Evolutionary conservation across 2,113 vertebrate genomes (phyloP), one percentile per base, ranked within the genome.

Genomic region (Etheostoma spectabile): DNA sequence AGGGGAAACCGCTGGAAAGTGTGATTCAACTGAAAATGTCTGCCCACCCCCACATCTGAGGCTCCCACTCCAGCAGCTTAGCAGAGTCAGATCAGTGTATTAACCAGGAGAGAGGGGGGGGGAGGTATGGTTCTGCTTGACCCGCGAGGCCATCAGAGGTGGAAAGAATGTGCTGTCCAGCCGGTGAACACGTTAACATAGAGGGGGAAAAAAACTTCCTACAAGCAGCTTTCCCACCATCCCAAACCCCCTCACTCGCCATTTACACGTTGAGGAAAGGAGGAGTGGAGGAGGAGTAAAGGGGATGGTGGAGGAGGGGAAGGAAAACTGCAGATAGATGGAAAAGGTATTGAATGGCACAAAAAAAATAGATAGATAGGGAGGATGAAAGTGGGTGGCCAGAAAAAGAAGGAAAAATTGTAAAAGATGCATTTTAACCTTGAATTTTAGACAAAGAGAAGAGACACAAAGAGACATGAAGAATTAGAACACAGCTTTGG

Each of bases 81-180:
- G 73, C 82, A 70, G 78, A 88, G 73, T 83, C 73, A 82, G 73
- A 86, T 76, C 85, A 60, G 77, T 72, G 74, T 61, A 79, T 84
- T 80, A 81, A 87, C 61, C 56, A 74, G 63, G 24, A 24, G 49
- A 12, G 11, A 0, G 66, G 30, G 6, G 35, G 27, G 72, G 61
- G 77, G 85, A 67, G 88, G 88, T 88, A 88, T 84, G 89, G 86
- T 88, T 93, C 71, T 83, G 88, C 72, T 89, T 93, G 93, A 93
- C 93, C 92, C 88, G 57, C 83, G 87, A 94, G 92, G 93, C 93
- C 79, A 81, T 91, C 86, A 83, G 92, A 93, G 92, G 91, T 92
- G 93, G 94, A 94, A 94, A 92, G 93, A 94, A 94, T 94, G 92
- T 85, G 86, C 88, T 88, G 87, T 92, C 91, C 94, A 93, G 94